Evolutionary conservation across 1,140 invertebrate genomes (phyloP), one percentile per base, ranked within the genome.

Genomic region (Episyrphus balteatus): DNA sequence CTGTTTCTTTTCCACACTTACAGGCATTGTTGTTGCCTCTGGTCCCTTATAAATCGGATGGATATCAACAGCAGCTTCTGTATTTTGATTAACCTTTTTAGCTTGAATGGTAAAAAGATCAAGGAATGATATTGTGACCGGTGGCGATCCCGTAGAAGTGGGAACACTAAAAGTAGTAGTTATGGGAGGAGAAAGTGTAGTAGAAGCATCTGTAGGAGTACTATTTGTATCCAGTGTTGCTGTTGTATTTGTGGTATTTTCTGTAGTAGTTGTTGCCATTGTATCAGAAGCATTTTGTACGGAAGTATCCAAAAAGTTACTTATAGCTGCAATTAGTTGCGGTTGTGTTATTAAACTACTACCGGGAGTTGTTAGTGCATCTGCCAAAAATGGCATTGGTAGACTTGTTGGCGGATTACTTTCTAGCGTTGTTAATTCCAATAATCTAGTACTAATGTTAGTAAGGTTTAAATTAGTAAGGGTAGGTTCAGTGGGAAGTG

Each of bases 271-370:
- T 15, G 17, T 15, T 41, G 17, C 19, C 17, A 12, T 15, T 41
- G 17, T 41, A 5, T 43, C 31, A 30, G 13, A 31, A 21, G 26
- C 31, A n/a, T 31, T 43, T 43, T 43, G 21, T 43, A 17, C 18
- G 42, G 21, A 26, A 43, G 42, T 26, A 43, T 32, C 42, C 21
- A 43, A 43, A 43, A 36, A 36, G 14, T 36, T 36, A 36, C 17
- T 41, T 15, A 14, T 32, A 43, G 42, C 42, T 43, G 42, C 3
- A 43, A 41, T 41, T 36, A 41, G 26, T 18, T 43, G n/a, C 17
- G 21, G 39, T 15, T 31, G 21, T n/a, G 42, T 26, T 30, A 43
- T 30, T 6, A 43, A 30, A 31, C 26, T 18, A 43, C 42, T 43
- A 43, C 42, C 42, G 10, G 42, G 42, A n/a, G 42, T 43, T 43